These are phyloP conservation scores for Novumbra hubbsi DNA, from an alignment of 2,797 vertebrate species.

Conservation along the genomic window DNA sequence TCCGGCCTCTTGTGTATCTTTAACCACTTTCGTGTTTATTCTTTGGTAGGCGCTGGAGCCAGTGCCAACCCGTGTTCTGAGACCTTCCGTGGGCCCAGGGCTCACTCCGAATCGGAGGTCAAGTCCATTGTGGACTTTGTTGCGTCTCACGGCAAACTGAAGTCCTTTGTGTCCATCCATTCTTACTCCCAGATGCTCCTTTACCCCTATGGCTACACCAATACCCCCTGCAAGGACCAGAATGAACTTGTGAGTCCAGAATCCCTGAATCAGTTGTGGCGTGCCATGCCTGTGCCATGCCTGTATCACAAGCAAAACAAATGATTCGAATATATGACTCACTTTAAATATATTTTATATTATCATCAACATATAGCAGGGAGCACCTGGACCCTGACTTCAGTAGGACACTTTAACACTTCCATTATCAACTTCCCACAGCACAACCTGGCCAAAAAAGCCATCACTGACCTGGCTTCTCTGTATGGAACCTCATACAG, in stretches of 20 bases:
- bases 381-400: background rate
- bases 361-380: no score
- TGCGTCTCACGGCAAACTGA: slow-evolving; percentile 81
- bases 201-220: slow-evolving; percentile 89
- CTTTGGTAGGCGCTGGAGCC: slow-evolving; percentile 73
- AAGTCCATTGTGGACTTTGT: slow-evolving; percentile 93
- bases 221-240: slow-evolving; percentile 50
- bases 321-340: no score
- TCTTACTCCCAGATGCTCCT: slow-evolving; percentile 94
- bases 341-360: no score
- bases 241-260: slow-evolving; percentile 80
- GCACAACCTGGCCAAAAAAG: slow-evolving; percentile 76
- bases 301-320: background rate
- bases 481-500: slow-evolving; percentile 81
- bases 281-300: background rate
- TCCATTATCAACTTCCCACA: slow-evolving; percentile 45
- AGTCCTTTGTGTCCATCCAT: slow-evolving; percentile 93
- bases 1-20: no score
- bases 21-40: background rate
- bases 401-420: background rate
- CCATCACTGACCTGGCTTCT: slow-evolving; percentile 76
- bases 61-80: slow-evolving; percentile 82
- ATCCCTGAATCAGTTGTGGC: background rate
- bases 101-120: slow-evolving; percentile 89
- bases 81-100: slow-evolving; percentile 76